These are phyloP conservation scores for Danaus melanippus DNA, from an alignment of 1,140 invertebrate species.

Conservation along the genomic window DNA sequence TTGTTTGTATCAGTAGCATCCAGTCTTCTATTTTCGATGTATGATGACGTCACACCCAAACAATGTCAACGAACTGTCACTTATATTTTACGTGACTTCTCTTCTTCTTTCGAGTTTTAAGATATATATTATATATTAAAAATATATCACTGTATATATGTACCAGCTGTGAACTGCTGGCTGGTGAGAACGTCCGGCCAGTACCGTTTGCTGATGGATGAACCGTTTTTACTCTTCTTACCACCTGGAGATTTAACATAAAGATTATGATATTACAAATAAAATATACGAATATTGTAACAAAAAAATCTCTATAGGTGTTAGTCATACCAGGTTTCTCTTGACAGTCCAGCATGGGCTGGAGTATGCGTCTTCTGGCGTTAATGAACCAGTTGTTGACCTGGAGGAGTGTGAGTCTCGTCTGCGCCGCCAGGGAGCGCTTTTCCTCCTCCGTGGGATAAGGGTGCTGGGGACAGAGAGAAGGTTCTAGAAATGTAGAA, in stretches of 20 bases:
- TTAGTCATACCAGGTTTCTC: conserved; percentile 47
- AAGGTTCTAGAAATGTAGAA: no score
- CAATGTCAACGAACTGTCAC: no score
- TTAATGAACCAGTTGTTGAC: conserved; percentile 97
- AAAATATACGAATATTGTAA: no score
- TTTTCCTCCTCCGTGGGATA: conserved; percentile 96
- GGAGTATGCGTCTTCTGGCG: conserved; percentile 91
- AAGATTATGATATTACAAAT: no score
- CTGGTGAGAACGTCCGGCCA: conserved; percentile 68
- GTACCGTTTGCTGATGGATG: conserved; percentile 64
- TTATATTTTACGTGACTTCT: no score
- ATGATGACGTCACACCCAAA: no score
- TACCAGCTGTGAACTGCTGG: conserved; percentile 67
- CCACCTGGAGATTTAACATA: conserved; percentile 34
- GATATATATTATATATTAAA: no score
- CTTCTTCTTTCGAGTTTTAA: no score
- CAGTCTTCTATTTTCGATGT: no score
- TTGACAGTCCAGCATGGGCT: conserved; percentile 89
- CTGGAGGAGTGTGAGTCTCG: conserved; percentile 84
- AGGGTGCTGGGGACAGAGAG: conserved; percentile 77
- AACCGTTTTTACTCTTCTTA: conserved; percentile 67
- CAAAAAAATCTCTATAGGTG: background rate
- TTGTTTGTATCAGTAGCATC: no score
- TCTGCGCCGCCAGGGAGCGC: conserved; percentile 88
- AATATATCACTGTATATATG: conserved; percentile 11